phyloP scores from a whole-genome alignment of 2,888 invertebrate species.

The Lasius platythorax region DNA sequence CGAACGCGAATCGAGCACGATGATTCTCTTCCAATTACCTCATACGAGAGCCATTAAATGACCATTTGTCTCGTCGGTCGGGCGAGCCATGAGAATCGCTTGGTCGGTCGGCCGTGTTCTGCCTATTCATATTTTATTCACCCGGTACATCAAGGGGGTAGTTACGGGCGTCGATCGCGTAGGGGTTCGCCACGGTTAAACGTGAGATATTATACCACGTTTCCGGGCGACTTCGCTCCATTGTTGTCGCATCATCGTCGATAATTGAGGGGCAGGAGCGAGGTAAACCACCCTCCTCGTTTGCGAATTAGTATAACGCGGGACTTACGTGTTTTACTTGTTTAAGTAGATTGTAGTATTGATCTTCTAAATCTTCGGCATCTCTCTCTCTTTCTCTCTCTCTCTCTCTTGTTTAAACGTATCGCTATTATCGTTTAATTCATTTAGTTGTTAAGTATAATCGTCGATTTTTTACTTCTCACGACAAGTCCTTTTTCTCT shows the following conservation, averaged over 20 bases:
- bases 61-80: constrained; percentile 62
- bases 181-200: constrained; percentile 65
- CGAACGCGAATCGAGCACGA: background rate
- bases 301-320: constrained; percentile 11
- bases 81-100: constrained; percentile 68
- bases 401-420: background rate
- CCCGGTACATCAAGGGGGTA: constrained; percentile 68
- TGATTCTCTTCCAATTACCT: constrained; percentile 43
- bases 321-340: background rate
- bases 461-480: background rate
- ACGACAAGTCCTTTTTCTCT: background rate
- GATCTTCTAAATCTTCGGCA: background rate
- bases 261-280: constrained; percentile 71
- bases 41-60: constrained; percentile 62
- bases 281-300: constrained; percentile 12
- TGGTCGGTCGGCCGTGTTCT: constrained; percentile 60
- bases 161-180: constrained; percentile 64
- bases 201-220: constrained; percentile 69
- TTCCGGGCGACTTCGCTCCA: constrained; percentile 68
- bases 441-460: background rate
- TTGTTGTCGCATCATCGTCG: constrained; percentile 77
- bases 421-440: background rate
- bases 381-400: background rate
- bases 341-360: background rate
- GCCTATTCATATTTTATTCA: constrained; percentile 79